These are phyloP conservation scores for Salmo trutta DNA, from an alignment of 2,797 vertebrate genomes.

Conservation along the genomic window DNA sequence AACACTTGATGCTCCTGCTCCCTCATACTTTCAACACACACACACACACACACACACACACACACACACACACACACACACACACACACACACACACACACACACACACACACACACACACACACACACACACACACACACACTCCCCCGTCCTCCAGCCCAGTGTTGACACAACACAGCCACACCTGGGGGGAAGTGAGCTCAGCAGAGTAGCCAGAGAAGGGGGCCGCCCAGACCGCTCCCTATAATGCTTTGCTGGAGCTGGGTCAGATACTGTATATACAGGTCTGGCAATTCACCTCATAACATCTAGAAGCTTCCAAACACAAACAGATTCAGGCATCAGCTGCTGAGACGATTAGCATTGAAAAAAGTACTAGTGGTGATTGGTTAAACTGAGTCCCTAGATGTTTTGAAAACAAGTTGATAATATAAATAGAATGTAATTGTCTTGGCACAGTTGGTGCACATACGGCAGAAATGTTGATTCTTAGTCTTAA, in stretches of 20 bases:
- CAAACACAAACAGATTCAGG: too few relatives aligned
- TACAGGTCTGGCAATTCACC: too few relatives aligned
- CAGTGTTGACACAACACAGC: conserved; percentile 56
- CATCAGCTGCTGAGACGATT: too few relatives aligned
- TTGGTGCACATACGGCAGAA: too few relatives aligned
- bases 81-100: conserved; percentile 16
- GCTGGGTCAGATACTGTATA: too few relatives aligned
- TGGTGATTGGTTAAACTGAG: background rate
- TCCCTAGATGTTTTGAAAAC: background rate
- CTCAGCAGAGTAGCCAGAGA: conserved; percentile 27
- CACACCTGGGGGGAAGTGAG: conserved; percentile 51
- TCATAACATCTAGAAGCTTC: too few relatives aligned
- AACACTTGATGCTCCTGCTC: conserved; percentile 17
- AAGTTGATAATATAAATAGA: background rate
- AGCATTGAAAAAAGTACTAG: too few relatives aligned
- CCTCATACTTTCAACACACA: background rate
- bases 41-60: background rate
- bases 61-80: conserved; percentile 17
- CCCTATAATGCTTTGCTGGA: background rate
- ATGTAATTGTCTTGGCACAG: background rate
- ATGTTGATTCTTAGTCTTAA: background rate
- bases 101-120: conserved; percentile 19
- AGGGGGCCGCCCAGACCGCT: conserved; percentile 21
- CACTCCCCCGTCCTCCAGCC: conserved; percentile 35
- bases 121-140: conserved; percentile 21